Conservation (phyloP, 2,113 vertebrate species). For the human (Homo sapiens) region GRCh38 chr6:85038501-85039000, state of each 20-base stretch:
- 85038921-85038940: neutral
- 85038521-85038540: neutral
- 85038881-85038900: neutral
- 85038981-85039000: too few species aligned
- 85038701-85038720: neutral
- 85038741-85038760: neutral
- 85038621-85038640: neutral
- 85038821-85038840: neutral
- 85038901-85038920: neutral
- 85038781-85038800: neutral
- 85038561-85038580: neutral
- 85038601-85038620: too few species aligned
- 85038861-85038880: neutral
- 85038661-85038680: neutral
- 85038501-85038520: neutral
- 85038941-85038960: slow-evolving; percentile 6
- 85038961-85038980: neutral
- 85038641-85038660: neutral
- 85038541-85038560: neutral
- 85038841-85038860: neutral
- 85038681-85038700: neutral
- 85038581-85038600: neutral
- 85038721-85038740: neutral
- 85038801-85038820: neutral
- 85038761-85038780: neutral